A percentile compares a stretch with the other conserved stretches of the same genome.
These are phyloP conservation scores for Cotesia congregata DNA, from an alignment of 2,888 invertebrate genomes.

Conservation along the genomic window DNA sequence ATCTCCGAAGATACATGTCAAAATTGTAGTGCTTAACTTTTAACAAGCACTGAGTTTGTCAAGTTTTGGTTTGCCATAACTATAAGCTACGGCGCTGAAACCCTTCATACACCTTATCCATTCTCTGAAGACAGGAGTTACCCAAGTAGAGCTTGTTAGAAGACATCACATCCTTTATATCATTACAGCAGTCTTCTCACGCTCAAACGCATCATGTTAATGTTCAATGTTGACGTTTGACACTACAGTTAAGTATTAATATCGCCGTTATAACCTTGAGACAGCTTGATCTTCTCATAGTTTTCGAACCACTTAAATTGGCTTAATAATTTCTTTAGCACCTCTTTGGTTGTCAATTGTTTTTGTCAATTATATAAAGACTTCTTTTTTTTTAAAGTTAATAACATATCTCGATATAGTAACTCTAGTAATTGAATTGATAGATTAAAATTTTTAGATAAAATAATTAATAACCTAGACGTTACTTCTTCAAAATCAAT, in stretches of 20 bases:
- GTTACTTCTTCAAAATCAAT: too few relatives aligned
- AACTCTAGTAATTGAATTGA: too few relatives aligned
- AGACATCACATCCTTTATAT: constrained; percentile 11
- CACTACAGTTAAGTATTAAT: not conserved
- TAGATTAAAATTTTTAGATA: too few relatives aligned
- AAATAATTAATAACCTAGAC: too few relatives aligned
- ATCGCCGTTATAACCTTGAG: not conserved
- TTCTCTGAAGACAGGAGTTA: constrained; percentile 34
- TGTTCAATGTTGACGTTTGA: not conserved
- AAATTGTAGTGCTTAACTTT: constrained; percentile 52
- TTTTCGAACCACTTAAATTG: too few relatives aligned
- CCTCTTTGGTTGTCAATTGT: too few relatives aligned
- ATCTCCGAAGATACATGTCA: not conserved
- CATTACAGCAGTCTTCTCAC: constrained; percentile 34
- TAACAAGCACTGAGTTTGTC: constrained; percentile 56
- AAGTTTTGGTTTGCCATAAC: not conserved
- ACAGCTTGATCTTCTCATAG: too few relatives aligned
- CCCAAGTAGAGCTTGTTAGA: constrained; percentile 38
- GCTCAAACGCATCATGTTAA: constrained; percentile 20
- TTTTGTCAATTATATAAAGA: too few relatives aligned
- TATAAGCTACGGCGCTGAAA: constrained; percentile 27
- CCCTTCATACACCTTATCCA: constrained; percentile 28
- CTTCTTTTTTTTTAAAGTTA: too few relatives aligned
- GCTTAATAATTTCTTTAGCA: too few relatives aligned
- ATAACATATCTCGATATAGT: too few relatives aligned